phyloP scores from a whole-genome alignment of 2,113 vertebrate genomes.

The Nettapus auritus region DNA sequence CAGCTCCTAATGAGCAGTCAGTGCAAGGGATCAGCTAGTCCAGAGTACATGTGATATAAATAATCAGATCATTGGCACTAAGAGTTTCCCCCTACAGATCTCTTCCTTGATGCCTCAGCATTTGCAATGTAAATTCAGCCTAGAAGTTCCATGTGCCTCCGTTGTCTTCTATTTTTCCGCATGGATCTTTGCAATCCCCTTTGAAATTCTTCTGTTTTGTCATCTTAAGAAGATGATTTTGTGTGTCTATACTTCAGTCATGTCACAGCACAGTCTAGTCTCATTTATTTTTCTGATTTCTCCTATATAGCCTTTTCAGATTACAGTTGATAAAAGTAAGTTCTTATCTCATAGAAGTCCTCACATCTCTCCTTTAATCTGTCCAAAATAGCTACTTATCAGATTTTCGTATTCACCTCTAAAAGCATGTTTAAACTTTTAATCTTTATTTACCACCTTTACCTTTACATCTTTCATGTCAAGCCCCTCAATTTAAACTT shows the following conservation, averaged over 20 bases:
- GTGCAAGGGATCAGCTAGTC: neutral
- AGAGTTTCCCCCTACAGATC: neutral
- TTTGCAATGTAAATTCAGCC: neutral
- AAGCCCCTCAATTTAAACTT: neutral
- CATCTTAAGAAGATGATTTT: neutral
- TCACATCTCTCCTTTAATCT: slow-evolving; percentile 32
- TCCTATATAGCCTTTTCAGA: slow-evolving; percentile 64
- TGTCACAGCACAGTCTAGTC: slow-evolving; percentile 25
- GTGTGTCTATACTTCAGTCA: neutral
- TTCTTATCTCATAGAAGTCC: slow-evolving; percentile 30
- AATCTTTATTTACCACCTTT: slow-evolving; percentile 6
- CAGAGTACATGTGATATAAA: fast-evolving
- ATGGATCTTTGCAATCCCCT: neutral
- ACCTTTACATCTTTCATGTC: neutral
- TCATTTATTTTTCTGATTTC: slow-evolving; percentile 62
- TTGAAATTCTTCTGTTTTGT: neutral
- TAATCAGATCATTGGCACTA: neutral
- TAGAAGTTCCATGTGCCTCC: neutral
- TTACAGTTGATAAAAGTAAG: slow-evolving; percentile 68
- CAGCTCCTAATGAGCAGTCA: neutral
- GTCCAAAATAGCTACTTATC: neutral
- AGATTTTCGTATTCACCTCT: slow-evolving; percentile 9
- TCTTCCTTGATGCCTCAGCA: neutral
- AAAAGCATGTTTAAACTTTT: slow-evolving; percentile 42
- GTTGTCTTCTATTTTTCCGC: neutral